Evolutionary conservation across 2,888 invertebrate genomes (phyloP).

Genomic region (Peribatodes rhomboidaria): DNA sequence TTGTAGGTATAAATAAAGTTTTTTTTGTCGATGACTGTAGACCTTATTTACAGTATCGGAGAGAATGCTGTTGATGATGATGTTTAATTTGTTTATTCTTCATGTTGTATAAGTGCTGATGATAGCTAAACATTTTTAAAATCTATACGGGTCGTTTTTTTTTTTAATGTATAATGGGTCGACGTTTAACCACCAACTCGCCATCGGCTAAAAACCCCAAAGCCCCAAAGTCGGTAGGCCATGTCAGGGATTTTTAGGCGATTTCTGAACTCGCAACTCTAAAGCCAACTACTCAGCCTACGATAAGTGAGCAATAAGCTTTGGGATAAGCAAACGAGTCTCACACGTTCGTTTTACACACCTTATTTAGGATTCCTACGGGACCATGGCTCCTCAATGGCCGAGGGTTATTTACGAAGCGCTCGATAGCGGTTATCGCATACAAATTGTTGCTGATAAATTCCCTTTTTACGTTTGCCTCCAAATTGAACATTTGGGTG

Average conservation of each 20-base stretch:
- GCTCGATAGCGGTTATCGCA: slow-evolving; percentile 44
- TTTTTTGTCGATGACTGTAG: no score
- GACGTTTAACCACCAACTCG: no score
- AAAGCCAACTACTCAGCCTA: not conserved
- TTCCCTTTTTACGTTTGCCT: slow-evolving; percentile 38
- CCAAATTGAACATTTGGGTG: slow-evolving; percentile 40
- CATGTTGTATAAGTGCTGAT: no score
- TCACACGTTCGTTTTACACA: slow-evolving; percentile 35
- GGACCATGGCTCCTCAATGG: slow-evolving; percentile 34
- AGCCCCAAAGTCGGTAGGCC: no score
- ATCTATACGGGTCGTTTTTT: no score
- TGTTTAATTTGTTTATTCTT: no score
- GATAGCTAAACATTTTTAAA: no score
- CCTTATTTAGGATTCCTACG: slow-evolving; percentile 41
- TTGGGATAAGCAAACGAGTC: slow-evolving; percentile 20
- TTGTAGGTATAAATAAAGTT: no score
- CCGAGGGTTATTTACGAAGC: slow-evolving; percentile 43
- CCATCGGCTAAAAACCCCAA: no score
- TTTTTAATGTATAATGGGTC: no score
- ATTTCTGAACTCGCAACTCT: not conserved
- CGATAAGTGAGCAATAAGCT: slow-evolving; percentile 4
- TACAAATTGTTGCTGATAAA: slow-evolving; percentile 46
- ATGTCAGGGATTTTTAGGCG: not conserved
- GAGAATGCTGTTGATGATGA: no score
- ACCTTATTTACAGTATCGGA: no score